Evolutionary conservation across 2,888 invertebrate species (phyloP).

Genomic region (Drosophila limbata): DNA sequence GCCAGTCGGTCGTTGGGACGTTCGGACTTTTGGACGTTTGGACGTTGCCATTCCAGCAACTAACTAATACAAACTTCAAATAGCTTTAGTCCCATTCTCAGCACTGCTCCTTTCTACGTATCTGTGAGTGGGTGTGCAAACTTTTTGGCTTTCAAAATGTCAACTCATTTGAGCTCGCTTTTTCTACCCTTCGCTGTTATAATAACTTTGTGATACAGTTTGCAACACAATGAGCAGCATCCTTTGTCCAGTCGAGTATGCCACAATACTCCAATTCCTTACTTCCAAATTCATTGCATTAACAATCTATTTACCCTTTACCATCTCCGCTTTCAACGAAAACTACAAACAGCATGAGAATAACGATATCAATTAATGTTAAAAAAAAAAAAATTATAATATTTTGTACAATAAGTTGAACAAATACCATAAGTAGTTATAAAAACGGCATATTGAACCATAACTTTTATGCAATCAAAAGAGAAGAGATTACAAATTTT

Average conservation of each 20-base stretch:
- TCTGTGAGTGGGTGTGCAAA: conserved; percentile 50
- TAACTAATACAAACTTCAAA: conserved; percentile 72
- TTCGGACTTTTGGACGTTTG: neutral
- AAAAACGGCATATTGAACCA: neutral
- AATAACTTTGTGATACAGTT: conserved; percentile 66
- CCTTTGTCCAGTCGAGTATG: conserved; percentile 40
- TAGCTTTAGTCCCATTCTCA: conserved; percentile 54
- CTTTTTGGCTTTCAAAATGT: conserved; percentile 72
- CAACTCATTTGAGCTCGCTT: conserved; percentile 63
- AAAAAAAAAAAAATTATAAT: too few species aligned
- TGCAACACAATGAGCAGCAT: conserved; percentile 42
- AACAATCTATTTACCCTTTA: conserved; percentile 18
- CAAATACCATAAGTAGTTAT: neutral
- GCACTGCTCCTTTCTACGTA: neutral
- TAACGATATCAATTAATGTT: conserved; percentile 13
- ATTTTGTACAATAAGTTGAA: conserved; percentile 1
- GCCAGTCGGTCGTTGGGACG: conserved; percentile 9
- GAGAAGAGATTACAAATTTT: neutral
- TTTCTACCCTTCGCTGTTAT: conserved; percentile 43
- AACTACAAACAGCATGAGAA: neutral
- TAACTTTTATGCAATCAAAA: neutral
- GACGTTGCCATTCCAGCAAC: conserved; percentile 45
- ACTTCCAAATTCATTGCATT: conserved; percentile 39
- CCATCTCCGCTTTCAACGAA: conserved; percentile 1
- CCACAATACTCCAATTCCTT: conserved; percentile 29